These are phyloP conservation scores for Heliconius sara DNA, from an alignment of 2,888 invertebrate genomes.

Conservation along the genomic window DNA sequence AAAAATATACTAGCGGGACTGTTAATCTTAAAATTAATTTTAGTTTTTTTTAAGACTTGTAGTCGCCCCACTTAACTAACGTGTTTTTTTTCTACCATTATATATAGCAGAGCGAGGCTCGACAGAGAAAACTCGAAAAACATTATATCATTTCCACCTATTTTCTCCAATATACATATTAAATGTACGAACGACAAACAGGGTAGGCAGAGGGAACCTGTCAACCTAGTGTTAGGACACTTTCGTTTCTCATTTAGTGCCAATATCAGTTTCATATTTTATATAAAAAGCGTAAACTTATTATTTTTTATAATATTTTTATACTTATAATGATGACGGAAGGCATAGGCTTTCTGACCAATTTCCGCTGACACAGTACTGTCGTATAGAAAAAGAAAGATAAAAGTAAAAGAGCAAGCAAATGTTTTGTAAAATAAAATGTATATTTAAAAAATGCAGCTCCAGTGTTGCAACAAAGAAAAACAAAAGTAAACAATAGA, in stretches of 20 bases:
- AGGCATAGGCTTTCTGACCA: slow-evolving; percentile 1
- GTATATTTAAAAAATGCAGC: slow-evolving; percentile 21
- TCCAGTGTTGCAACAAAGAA: slow-evolving; percentile 9
- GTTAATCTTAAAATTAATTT: too few species aligned
- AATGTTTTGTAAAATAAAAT: slow-evolving; percentile 19
- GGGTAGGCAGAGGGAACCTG: too few species aligned
- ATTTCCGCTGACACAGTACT: neutral
- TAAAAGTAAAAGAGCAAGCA: slow-evolving; percentile 10
- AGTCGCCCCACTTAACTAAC: too few species aligned
- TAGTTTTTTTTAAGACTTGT: too few species aligned
- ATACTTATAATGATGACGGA: neutral
- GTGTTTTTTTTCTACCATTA: too few species aligned
- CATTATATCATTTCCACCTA: too few species aligned
- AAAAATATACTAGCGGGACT: too few species aligned
- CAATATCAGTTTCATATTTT: neutral
- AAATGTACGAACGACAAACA: too few species aligned
- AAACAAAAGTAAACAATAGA: slow-evolving; percentile 15
- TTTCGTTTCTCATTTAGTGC: neutral
- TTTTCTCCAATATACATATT: too few species aligned
- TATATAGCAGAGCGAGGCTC: too few species aligned
- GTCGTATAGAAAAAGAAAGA: neutral
- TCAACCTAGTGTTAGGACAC: neutral
- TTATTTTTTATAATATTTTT: neutral
- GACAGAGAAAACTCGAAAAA: too few species aligned
- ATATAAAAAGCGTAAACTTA: neutral